These are phyloP conservation scores for Oreochromis niloticus DNA, from an alignment of 2,113 vertebrate species.

Conservation along the genomic window DNA sequence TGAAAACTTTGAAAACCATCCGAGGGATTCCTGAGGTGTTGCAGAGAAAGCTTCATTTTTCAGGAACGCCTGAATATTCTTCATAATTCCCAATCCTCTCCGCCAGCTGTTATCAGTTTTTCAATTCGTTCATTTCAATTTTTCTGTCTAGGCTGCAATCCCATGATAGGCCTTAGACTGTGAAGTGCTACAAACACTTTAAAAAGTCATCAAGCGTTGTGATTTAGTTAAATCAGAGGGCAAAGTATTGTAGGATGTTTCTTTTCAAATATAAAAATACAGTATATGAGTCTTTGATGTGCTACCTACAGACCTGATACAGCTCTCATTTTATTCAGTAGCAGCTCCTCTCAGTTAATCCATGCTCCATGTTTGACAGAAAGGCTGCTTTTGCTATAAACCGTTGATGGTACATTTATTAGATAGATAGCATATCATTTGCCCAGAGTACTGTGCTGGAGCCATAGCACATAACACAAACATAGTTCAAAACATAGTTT, in stretches of 20 bases:
- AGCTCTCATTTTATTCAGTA: not conserved
- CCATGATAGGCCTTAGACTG: not conserved
- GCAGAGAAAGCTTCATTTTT: not conserved
- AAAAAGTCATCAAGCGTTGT: not conserved
- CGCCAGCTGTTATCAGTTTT: constrained; percentile 5
- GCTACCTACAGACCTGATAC: not conserved
- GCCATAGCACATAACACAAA: not conserved
- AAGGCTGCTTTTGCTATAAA: not conserved
- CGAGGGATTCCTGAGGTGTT: not conserved
- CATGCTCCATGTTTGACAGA: not conserved
- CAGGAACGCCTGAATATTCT: not conserved
- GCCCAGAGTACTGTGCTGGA: not conserved
- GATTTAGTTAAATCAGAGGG: not conserved
- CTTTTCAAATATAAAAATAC: not conserved
- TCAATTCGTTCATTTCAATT: not conserved
- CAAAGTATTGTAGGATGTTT: not conserved
- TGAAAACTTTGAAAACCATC: constrained; percentile 9
- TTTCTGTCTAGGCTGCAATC: not conserved
- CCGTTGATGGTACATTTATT: not conserved
- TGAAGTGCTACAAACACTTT: not conserved
- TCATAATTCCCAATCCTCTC: constrained; percentile 8
- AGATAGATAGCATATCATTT: not conserved
- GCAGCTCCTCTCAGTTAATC: not conserved
- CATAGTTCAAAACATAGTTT: not conserved
- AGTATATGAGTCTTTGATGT: not conserved